phyloP scores from a whole-genome alignment of 2,113 vertebrate species.

The Heterochromis multidens region DNA sequence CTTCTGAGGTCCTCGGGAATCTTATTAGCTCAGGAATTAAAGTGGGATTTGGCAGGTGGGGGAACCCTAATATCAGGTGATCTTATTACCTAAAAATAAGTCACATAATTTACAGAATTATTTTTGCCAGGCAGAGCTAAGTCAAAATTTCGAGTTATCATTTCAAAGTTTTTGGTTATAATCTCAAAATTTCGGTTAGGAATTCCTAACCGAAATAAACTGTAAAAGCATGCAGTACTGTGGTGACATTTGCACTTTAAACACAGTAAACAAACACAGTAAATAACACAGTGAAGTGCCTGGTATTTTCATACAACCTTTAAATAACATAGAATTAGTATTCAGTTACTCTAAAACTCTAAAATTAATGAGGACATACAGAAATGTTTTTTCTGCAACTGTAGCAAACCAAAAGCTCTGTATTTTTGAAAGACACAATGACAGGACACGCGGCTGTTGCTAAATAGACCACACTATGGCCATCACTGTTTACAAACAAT shows the following conservation, averaged over 20 bases:
- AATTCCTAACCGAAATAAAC: not conserved
- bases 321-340: not conserved
- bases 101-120: not conserved
- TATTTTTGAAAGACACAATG: not conserved
- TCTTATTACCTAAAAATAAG: not conserved
- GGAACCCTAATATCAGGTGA: rapidly evolving
- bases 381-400: no score
- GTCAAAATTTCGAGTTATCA: not conserved
- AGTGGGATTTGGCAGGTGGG: not conserved
- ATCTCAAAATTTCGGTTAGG: not conserved
- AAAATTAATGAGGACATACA: no score
- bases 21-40: not conserved
- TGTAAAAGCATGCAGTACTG: not conserved
- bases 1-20: not conserved
- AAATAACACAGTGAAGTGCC: not conserved
- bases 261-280: not conserved
- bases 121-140: not conserved
- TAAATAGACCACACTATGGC: not conserved
- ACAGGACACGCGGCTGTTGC: not conserved
- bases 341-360: no score
- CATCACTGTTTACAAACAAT: no score
- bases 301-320: not conserved
- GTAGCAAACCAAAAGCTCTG: not conserved
- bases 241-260: not conserved
- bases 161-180: not conserved